These are phyloP conservation scores for Prolemur simus DNA, from an alignment of 2,113 vertebrate species.

Conservation along the genomic window DNA sequence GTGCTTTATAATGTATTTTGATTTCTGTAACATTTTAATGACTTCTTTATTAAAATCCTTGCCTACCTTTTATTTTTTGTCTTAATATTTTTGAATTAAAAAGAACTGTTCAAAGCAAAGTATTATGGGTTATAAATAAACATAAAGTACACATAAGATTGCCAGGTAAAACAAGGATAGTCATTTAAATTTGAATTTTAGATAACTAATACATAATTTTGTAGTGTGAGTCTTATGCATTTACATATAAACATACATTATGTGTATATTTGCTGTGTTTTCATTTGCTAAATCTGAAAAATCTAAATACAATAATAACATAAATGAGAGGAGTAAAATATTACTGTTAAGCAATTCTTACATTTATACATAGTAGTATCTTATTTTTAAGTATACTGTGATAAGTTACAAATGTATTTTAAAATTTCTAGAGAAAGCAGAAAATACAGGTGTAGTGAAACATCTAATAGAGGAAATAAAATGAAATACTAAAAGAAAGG, in stretches of 20 bases:
- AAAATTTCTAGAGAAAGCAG: neutral
- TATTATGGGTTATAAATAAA: neutral
- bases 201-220: neutral
- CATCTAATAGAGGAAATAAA: neutral
- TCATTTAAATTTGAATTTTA: neutral
- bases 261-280: neutral
- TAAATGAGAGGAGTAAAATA: neutral
- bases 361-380: neutral
- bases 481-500: neutral
- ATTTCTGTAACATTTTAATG: neutral
- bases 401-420: neutral
- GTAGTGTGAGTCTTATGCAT: neutral
- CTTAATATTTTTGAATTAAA: neutral
- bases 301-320: neutral
- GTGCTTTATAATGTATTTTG: neutral
- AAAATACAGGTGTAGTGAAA: neutral
- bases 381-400: neutral
- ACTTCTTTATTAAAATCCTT: neutral
- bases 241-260: no score
- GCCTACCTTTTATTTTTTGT: neutral
- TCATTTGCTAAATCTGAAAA: neutral
- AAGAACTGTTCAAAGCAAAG: neutral
- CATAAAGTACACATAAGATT: neutral
- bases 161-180: neutral
- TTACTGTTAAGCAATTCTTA: no score